Conservation (phyloP, 2,888 invertebrate species). For the Ochropacha duplaris region DNA sequence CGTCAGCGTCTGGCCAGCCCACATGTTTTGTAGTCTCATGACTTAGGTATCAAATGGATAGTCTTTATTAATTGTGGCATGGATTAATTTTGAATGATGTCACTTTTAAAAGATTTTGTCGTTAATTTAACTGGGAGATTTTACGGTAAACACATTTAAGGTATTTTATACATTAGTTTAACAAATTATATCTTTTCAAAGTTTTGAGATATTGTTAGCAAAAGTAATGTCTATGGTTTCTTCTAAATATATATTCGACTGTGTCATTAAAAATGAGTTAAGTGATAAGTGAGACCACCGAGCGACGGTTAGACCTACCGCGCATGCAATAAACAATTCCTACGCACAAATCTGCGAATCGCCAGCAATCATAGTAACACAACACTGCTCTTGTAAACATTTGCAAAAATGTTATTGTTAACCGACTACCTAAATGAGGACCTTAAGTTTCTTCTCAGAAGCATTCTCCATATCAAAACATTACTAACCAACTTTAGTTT, state of each 20-base stretch:
- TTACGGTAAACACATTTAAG: neutral
- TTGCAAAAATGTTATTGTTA: constrained; percentile 67
- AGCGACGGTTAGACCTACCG: constrained; percentile 39
- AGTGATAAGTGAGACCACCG: constrained; percentile 42
- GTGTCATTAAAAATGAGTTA: neutral
- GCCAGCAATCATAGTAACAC: constrained; percentile 52
- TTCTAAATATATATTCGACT: neutral
- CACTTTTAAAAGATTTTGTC: neutral
- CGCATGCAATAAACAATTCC: constrained; percentile 47
- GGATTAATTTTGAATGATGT: neutral
- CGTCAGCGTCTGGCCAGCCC: constrained; percentile 58
- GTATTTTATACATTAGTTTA: neutral
- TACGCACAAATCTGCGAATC: constrained; percentile 75
- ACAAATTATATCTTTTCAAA: neutral
- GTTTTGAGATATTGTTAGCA: neutral
- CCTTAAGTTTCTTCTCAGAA: constrained; percentile 64
- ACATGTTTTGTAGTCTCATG: constrained; percentile 27
- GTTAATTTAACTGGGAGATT: neutral
- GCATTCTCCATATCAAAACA: constrained; percentile 58
- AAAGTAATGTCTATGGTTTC: neutral
- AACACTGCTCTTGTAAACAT: constrained; percentile 63
- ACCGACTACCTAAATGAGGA: constrained; percentile 45
- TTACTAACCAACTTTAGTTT: constrained; percentile 24
- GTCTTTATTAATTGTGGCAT: neutral
- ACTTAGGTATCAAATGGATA: neutral